A percentile compares a stretch with the other conserved stretches of the same genome.
Evolutionary conservation across 37 sponge, comb jelly and placozoan genomes (phyloP).

Genomic region (Lycopodina hypogea): DNA sequence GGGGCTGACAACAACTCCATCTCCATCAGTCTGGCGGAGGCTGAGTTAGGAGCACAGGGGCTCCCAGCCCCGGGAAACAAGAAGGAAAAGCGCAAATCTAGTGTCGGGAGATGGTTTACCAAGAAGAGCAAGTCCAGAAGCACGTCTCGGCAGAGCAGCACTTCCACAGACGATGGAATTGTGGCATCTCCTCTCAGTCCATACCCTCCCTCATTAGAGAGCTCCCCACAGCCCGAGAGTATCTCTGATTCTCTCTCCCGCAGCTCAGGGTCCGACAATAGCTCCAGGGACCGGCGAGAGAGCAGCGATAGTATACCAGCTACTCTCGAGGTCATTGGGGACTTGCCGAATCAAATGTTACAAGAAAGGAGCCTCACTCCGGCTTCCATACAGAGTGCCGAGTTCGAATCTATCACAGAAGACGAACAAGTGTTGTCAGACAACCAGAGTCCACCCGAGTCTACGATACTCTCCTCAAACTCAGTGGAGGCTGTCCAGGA

Average conservation of each 20-base stretch:
- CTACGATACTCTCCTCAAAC: not conserved
- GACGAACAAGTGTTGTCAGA: not conserved
- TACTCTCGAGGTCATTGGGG: not conserved
- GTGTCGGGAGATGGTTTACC: not conserved
- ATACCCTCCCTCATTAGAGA: not conserved
- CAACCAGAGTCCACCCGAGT: not conserved
- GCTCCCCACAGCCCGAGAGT: not conserved
- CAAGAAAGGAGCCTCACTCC: not conserved
- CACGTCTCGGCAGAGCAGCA: not conserved
- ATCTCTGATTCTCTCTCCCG: not conserved
- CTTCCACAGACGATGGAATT: slow-evolving; percentile 8
- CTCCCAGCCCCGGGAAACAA: not conserved
- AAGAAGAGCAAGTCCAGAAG: slow-evolving; percentile 2
- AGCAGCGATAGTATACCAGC: not conserved
- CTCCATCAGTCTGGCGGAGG: slow-evolving; percentile 30
- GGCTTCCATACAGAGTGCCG: not conserved
- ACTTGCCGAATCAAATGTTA: too few relatives aligned
- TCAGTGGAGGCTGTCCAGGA: not conserved
- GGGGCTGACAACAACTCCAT: slow-evolving; percentile 24
- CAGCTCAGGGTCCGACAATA: slow-evolving; percentile 11
- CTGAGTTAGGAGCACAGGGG: not conserved
- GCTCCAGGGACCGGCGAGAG: not conserved
- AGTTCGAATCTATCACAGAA: slow-evolving; percentile 7
- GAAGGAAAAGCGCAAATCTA: slow-evolving; percentile 8
- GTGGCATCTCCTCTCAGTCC: not conserved